These are phyloP conservation scores for Sebastes minor DNA, from an alignment of 2,797 vertebrate genomes.

Conservation along the genomic window DNA sequence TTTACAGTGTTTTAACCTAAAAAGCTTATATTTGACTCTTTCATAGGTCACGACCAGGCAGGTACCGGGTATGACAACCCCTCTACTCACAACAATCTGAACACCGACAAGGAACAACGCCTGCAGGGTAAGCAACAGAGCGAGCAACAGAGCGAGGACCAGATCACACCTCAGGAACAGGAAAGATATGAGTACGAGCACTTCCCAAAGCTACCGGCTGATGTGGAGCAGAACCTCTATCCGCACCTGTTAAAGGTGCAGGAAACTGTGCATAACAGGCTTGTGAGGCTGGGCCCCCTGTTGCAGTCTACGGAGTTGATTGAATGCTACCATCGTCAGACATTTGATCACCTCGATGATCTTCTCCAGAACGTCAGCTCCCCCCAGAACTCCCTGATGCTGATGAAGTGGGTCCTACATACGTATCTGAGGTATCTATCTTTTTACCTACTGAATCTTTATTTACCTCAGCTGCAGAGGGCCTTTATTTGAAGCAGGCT, in stretches of 20 bases:
- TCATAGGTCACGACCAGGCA: neutral
- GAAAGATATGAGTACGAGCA: slow-evolving; percentile 7
- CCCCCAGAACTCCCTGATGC: neutral
- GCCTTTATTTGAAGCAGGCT: neutral
- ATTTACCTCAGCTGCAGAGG: neutral
- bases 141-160: fast-evolving
- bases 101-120: neutral
- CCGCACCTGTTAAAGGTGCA: slow-evolving; percentile 18
- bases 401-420: slow-evolving; percentile 54
- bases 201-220: slow-evolving; percentile 45
- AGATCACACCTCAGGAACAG: neutral
- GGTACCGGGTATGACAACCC: fast-evolving
- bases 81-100: neutral
- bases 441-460: neutral
- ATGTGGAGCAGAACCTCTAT: neutral
- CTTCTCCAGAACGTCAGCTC: slow-evolving; percentile 47
- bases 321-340: slow-evolving; percentile 35
- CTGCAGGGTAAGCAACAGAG: neutral
- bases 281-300: slow-evolving; percentile 13
- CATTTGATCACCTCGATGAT: slow-evolving; percentile 21
- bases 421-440: slow-evolving; percentile 57
- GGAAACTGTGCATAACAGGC: neutral
- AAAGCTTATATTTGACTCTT: neutral
- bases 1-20: neutral
- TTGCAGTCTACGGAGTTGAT: slow-evolving; percentile 1